Conservation (phyloP, 2,797 vertebrate species). For the Anguilla pacifica region DNA sequence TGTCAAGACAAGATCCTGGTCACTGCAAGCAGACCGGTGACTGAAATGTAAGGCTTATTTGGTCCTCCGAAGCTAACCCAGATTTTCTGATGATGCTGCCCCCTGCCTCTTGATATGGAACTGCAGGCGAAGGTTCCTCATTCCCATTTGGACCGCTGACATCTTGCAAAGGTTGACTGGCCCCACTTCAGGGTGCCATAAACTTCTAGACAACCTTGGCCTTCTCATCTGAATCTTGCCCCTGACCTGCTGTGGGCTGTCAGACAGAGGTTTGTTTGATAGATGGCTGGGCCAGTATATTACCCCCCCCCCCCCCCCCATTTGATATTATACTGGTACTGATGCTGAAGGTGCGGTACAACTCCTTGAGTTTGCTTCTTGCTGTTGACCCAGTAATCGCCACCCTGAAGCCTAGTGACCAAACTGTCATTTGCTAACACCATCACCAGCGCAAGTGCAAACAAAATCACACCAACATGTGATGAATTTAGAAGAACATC, state of each 20-base stretch:
- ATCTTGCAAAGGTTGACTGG: not conserved
- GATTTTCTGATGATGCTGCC: not conserved
- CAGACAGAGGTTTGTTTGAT: not conserved
- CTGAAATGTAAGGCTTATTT: not conserved
- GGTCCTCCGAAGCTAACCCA: not conserved
- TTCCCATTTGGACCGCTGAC: not conserved
- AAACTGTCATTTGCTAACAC: no score
- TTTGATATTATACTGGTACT: no score
- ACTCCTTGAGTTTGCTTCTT: no score
- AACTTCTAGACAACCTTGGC: not conserved
- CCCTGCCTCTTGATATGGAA: not conserved
- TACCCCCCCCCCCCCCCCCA: no score
- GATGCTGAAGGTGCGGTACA: no score
- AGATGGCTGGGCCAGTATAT: not conserved
- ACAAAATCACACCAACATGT: no score
- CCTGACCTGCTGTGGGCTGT: not conserved
- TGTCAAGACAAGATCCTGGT: not conserved
- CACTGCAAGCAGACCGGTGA: not conserved
- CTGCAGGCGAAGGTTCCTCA: not conserved
- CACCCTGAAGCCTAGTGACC: no score
- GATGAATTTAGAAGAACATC: no score
- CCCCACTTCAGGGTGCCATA: not conserved
- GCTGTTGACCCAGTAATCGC: no score
- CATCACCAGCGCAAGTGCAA: no score
- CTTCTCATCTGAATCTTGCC: not conserved